These are phyloP conservation scores for Tetrax tetrax DNA, from an alignment of 2,113 vertebrate genomes.

Conservation along the genomic window DNA sequence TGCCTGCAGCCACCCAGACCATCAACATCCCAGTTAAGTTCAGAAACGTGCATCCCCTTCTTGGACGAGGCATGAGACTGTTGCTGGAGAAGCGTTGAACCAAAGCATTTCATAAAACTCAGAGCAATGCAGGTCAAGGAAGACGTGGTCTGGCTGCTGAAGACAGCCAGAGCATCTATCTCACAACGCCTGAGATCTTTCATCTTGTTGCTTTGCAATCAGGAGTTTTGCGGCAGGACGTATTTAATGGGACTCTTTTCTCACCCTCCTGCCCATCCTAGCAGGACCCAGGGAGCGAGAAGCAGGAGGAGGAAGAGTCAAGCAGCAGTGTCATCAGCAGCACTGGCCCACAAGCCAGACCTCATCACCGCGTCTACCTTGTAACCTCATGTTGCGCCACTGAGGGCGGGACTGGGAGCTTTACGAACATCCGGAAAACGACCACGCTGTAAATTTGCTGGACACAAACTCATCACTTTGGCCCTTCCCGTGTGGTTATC, in stretches of 20 bases:
- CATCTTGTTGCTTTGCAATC: not conserved
- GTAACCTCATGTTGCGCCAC: not conserved
- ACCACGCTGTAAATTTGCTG: not conserved
- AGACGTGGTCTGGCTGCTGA: not conserved
- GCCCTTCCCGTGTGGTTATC: not conserved
- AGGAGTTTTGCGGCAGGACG: not conserved
- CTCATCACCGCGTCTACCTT: not conserved
- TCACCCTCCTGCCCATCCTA: not conserved
- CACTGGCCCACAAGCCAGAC: not conserved
- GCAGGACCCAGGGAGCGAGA: not conserved
- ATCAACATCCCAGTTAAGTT: not conserved
- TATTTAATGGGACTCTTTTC: not conserved
- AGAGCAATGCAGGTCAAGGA: fast-evolving
- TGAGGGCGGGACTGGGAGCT: not conserved
- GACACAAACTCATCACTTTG: not conserved
- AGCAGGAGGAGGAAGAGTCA: not conserved
- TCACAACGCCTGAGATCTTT: not conserved
- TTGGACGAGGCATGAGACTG: not conserved
- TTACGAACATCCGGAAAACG: not conserved
- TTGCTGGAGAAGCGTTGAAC: not conserved
- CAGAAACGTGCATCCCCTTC: not conserved
- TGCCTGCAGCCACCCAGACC: not conserved
- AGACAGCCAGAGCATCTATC: not conserved
- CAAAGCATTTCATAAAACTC: not conserved
- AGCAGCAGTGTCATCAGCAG: not conserved